These are phyloP conservation scores for Scelioninae gen. 2 DNA, from an alignment of 2,888 invertebrate genomes.

Conservation along the genomic window DNA sequence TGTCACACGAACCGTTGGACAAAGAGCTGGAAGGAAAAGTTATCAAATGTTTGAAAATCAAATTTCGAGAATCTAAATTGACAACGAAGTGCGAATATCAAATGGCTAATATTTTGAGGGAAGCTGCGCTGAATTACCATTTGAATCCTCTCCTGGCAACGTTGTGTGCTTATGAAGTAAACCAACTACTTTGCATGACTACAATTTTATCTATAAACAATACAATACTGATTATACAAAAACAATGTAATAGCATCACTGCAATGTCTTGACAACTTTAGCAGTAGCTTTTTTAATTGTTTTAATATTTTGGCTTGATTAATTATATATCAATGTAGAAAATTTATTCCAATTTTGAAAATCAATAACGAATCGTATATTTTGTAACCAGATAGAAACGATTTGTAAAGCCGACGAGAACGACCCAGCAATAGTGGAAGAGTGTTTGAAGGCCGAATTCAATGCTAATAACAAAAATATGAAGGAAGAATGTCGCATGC, in stretches of 20 bases:
- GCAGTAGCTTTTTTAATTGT: too few relatives aligned
- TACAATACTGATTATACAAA: too few relatives aligned
- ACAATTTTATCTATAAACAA: too few relatives aligned
- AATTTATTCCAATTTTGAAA: too few relatives aligned
- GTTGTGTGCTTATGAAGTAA: conserved; percentile 84
- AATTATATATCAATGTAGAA: too few relatives aligned
- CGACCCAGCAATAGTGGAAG: conserved; percentile 83
- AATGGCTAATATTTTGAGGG: conserved; percentile 87
- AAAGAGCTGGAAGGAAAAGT: conserved; percentile 89
- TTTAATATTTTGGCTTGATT: conserved; percentile 5
- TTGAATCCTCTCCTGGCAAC: conserved; percentile 91
- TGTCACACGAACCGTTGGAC: conserved; percentile 75
- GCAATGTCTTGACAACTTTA: too few relatives aligned
- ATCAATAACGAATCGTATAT: not conserved
- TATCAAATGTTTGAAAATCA: conserved; percentile 88
- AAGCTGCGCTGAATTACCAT: conserved; percentile 93
- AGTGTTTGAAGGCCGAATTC: conserved; percentile 86
- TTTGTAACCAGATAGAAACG: conserved; percentile 73
- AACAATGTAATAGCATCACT: too few relatives aligned
- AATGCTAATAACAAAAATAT: conserved; percentile 85
- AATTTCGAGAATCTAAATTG: conserved; percentile 85
- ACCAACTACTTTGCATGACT: too few relatives aligned
- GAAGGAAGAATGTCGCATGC: conserved; percentile 85
- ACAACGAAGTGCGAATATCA: conserved; percentile 87
- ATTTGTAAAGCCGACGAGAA: conserved; percentile 77